Evolutionary conservation across 2,113 vertebrate genomes (phyloP), one percentile per base, ranked within the genome.

Genomic region (Myxocyprinus asiaticus): DNA sequence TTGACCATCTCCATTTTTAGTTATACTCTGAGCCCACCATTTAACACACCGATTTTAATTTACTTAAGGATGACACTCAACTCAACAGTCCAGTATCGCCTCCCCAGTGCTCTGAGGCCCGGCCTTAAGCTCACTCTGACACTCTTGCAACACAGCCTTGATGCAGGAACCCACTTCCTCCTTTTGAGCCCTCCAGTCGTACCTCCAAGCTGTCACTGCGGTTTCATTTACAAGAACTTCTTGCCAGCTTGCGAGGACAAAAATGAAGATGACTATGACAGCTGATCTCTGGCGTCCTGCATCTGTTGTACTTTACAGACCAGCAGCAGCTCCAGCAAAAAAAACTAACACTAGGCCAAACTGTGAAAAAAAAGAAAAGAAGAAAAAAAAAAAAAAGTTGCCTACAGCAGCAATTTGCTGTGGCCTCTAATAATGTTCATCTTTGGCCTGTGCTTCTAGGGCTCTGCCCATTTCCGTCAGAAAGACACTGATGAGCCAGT

Each of bases 261-360:
- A 88, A 84, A 72, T 50, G 42, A 89, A 89, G 87, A 90, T 87
- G 89, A 82, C 79, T 88, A 9, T 66, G 90, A 88, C 89, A 91
- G 91, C 88, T 90, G 88, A 91, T 91, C 89, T 88, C 65, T 84
- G 56, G 87, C 88, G 92, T 92, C 92, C 92, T 92, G 88, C 91
- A 86, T 90, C 84, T 88, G 79, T 79, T 47, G 53, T 17, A 70
- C 15, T 73, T 86, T 82, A 85, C 84, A 89, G 90, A 88, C 88
- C 89, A 90, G 88, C 77, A 79, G 74, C 85, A 85, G 89, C 88
- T 86, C 87, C 87, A 87, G 87, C 89, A 84, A 89, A 88, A 79
- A 87, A 61, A 63, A 55, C 55, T 48, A 42, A 53, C 14, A 33
- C 5, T 22, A 22, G 22, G 12, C 47, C 15, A 75, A 45, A 17